Conservation (phyloP, 2,797 vertebrate species). For the Chaetophractus vellerosus region DNA sequence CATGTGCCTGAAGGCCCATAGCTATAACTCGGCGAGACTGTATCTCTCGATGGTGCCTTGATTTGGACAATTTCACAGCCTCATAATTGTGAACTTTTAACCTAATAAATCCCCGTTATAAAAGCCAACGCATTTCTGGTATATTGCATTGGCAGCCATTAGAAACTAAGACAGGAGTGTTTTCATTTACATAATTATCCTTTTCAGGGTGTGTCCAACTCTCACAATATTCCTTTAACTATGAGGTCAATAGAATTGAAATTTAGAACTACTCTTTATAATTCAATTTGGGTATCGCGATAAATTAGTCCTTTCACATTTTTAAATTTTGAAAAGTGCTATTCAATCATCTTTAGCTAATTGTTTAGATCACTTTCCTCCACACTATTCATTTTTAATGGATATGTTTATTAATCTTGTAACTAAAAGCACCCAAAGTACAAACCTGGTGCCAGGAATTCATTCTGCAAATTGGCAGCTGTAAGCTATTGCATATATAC, state of each 20-base stretch:
- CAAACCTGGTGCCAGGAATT: conserved; percentile 68
- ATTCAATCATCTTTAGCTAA: conserved; percentile 78
- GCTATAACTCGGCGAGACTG: too few species aligned
- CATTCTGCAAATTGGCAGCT: conserved; percentile 48
- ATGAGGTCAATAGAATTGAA: conserved; percentile 53
- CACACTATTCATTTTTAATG: conserved; percentile 76
- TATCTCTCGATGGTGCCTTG: too few species aligned
- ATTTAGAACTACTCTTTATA: conserved; percentile 59
- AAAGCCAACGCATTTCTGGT: too few species aligned
- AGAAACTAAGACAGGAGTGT: conserved; percentile 1
- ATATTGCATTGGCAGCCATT: too few species aligned
- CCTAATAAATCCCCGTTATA: too few species aligned
- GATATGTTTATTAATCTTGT: conserved; percentile 71
- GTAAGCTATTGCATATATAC: not conserved
- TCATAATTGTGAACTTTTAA: too few species aligned
- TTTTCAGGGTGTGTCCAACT: conserved; percentile 48
- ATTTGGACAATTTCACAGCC: too few species aligned
- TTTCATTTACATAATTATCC: conserved; percentile 78
- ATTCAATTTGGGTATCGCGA: conserved; percentile 37
- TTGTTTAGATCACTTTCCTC: conserved; percentile 72
- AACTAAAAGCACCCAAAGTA: conserved; percentile 53
- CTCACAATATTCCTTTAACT: conserved; percentile 67
- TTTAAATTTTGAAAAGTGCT: conserved; percentile 67
- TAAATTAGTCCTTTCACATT: conserved; percentile 52
- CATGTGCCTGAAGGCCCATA: too few species aligned